Evolutionary conservation across 92 coral and sea anemone species (phyloP), one percentile per base, ranked within the genome.

Genomic region (Montipora capitata): DNA sequence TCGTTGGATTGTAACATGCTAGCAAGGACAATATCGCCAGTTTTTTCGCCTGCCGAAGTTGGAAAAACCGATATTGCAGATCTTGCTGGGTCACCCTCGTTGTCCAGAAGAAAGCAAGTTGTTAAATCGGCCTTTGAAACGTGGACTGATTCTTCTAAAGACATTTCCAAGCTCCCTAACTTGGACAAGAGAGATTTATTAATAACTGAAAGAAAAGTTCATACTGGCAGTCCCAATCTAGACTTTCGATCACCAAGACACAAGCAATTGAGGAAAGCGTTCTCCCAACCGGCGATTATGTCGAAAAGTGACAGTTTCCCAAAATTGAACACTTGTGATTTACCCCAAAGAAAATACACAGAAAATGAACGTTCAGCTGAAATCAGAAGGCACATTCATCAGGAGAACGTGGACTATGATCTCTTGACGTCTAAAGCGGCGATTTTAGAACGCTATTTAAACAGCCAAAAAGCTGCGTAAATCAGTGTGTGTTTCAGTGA

Each of bases 391-490:
- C 87, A 72, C 18, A 57, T 82, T 43, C 71, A 71, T 10, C 56
- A 58, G 43, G 87, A 82, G 15, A 48, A 82, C 7, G 7, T 56
- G 72, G 87, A 82, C 69, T 82, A 82, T 57, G 79, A 82, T 59
- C 40, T 82, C 13, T 41, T 72, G 8, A 56, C 72, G 59, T 39
- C 78, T 5, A 82, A 82, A 72, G 87, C 87, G n/a, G 71, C 72
- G 58, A 82, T 82, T 40, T 72, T 82, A 72, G 87, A 82, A 72
- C 87, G 79, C 14, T 82, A 69, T 41, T 58, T 82, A n/a, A 80
- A 80, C 63, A 80, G 74, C 13, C 84, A 80, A 48, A 77, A 42
- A 38, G 27, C 49, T 62, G 51, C 45, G 8, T 77, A 48, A 52
- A 48, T 48, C 45, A 44, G 49, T 45, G 44, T 35, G 7, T 11